These are phyloP conservation scores for Eupelmus urozonus DNA, from an alignment of 2,888 invertebrate genomes.

Conservation along the genomic window DNA sequence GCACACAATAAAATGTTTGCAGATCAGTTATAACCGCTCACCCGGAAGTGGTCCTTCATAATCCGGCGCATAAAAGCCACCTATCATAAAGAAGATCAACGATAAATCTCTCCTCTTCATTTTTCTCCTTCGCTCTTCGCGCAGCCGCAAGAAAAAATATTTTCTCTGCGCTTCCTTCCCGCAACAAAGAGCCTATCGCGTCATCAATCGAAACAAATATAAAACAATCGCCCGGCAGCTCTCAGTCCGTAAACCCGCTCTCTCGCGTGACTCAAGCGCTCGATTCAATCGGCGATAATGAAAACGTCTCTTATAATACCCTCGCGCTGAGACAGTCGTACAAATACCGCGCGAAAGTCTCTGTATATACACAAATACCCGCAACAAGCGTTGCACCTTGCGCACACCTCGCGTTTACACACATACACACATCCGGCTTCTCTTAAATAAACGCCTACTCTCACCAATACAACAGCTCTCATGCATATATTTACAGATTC, in stretches of 20 bases:
- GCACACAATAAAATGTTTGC: too few relatives aligned
- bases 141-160: too few relatives aligned
- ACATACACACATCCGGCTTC: background rate
- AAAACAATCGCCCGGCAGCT: background rate
- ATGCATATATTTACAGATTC: slow-evolving; percentile 61
- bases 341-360: background rate
- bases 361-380: background rate
- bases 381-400: background rate
- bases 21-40: too few relatives aligned
- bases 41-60: too few relatives aligned
- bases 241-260: background rate
- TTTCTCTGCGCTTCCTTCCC: background rate
- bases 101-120: too few relatives aligned
- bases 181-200: background rate
- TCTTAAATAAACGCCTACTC: too few relatives aligned
- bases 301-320: background rate
- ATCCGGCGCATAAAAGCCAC: too few relatives aligned
- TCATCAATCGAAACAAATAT: slow-evolving; percentile 7
- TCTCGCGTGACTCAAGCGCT: background rate
- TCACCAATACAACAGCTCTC: background rate
- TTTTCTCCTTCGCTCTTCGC: too few relatives aligned
- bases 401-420: background rate
- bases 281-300: background rate
- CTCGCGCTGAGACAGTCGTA: background rate
- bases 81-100: too few relatives aligned